Evolutionary conservation across 1,140 invertebrate genomes (phyloP).

Genomic region (Stegodyphus dumicola): DNA sequence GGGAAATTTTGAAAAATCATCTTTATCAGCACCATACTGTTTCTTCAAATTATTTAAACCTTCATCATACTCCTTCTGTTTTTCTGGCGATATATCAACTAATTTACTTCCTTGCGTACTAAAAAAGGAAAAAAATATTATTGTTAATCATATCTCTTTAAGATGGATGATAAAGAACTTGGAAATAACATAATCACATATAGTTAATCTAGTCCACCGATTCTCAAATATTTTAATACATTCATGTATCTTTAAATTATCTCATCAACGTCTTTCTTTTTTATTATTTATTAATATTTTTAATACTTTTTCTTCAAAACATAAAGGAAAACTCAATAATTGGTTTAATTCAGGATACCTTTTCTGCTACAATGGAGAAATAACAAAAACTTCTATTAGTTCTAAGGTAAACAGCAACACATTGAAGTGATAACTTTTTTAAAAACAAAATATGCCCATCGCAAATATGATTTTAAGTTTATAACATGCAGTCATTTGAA

Average conservation of each 20-base stretch:
- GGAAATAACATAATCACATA: not conserved
- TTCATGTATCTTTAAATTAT: not conserved
- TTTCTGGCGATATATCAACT: conserved; percentile 82
- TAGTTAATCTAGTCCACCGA: not conserved
- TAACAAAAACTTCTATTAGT: too few relatives aligned
- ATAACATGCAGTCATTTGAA: too few relatives aligned
- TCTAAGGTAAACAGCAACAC: too few relatives aligned
- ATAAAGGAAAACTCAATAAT: too few relatives aligned
- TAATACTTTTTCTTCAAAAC: too few relatives aligned
- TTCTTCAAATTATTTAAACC: conserved; percentile 84
- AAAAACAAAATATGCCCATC: too few relatives aligned
- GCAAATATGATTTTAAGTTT: too few relatives aligned
- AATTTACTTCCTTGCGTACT: conserved; percentile 78
- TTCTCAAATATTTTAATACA: not conserved
- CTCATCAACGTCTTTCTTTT: too few relatives aligned
- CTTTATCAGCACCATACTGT: conserved; percentile 79
- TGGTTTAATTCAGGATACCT: too few relatives aligned
- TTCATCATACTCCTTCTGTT: conserved; percentile 78
- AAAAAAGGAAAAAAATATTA: conserved; percentile 30
- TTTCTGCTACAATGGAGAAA: too few relatives aligned
- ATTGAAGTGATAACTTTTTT: too few relatives aligned
- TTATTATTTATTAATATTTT: too few relatives aligned
- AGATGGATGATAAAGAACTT: not conserved
- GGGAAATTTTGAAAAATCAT: conserved; percentile 90
- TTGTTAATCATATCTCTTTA: not conserved